These are phyloP conservation scores for Desmodus rotundus DNA, from an alignment of 2,113 vertebrate species.

Conservation along the genomic window DNA sequence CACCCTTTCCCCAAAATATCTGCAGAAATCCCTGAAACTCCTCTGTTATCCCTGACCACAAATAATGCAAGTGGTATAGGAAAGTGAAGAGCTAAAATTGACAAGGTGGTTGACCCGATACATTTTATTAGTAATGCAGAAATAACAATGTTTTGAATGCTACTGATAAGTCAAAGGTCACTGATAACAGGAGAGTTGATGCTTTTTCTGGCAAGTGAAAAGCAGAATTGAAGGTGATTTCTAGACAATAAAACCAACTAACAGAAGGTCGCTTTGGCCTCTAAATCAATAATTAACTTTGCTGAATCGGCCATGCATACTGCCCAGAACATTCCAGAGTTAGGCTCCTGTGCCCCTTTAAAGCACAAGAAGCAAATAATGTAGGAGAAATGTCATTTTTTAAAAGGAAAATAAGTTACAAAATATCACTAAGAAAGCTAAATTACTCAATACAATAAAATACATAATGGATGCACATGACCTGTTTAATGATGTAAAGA, in stretches of 20 bases:
- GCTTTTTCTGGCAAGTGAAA: slow-evolving; percentile 41
- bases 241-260: slow-evolving; percentile 30
- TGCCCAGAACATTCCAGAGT: neutral
- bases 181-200: slow-evolving; percentile 32
- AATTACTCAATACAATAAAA: neutral
- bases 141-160: slow-evolving; percentile 55
- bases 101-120: slow-evolving; percentile 59
- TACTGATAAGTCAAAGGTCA: slow-evolving; percentile 61
- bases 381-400: neutral
- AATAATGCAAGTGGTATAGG: slow-evolving; percentile 4
- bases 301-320: slow-evolving; percentile 11
- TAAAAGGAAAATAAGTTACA: neutral
- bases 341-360: neutral
- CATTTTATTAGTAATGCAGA: slow-evolving; percentile 54
- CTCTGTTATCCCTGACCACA: neutral
- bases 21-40: slow-evolving; percentile 32
- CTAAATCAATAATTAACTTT: slow-evolving; percentile 55
- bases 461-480: neutral
- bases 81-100: slow-evolving; percentile 35
- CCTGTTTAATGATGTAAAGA: slow-evolving; percentile 5
- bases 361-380: neutral
- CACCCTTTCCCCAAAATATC: slow-evolving; percentile 10
- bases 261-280: slow-evolving; percentile 14
- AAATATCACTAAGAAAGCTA: slow-evolving; percentile 13
- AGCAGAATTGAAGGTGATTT: slow-evolving; percentile 44